Conservation (phyloP, 1,140 invertebrate genomes). For the Drosophila funebris region DNA sequence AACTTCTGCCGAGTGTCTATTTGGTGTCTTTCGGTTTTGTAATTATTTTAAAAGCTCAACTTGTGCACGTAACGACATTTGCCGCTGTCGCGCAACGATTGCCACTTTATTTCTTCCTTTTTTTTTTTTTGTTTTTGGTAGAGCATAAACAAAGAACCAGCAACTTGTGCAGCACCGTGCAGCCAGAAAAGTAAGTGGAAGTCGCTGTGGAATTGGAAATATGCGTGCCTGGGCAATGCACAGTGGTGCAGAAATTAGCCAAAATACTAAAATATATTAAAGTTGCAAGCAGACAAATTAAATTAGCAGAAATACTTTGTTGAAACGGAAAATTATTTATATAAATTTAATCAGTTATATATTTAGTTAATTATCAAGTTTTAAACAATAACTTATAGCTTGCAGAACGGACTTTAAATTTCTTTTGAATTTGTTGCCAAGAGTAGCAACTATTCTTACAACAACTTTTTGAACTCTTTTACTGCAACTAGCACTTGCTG, state of each 20-base stretch:
- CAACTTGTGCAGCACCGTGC: slow-evolving; percentile 5
- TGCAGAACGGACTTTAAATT: no score
- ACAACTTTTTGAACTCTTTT: neutral
- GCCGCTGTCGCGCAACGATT: slow-evolving; percentile 69
- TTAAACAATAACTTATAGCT: no score
- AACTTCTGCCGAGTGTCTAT: slow-evolving; percentile 24
- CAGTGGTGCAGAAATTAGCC: neutral
- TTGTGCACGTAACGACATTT: slow-evolving; percentile 80
- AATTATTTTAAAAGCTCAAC: slow-evolving; percentile 82
- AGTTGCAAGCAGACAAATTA: neutral
- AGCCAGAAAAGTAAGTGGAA: neutral
- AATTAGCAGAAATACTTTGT: no score
- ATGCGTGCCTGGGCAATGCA: neutral
- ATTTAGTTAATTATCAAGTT: no score
- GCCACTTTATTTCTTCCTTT: no score
- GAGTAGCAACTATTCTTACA: neutral
- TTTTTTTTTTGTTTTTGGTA: no score
- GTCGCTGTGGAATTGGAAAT: neutral
- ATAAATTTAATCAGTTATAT: neutral
- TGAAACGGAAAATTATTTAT: no score
- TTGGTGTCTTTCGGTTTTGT: slow-evolving; percentile 48
- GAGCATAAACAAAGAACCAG: slow-evolving; percentile 66
- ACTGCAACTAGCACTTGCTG: neutral
- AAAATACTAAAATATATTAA: neutral
- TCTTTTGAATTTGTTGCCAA: no score